Conservation (phyloP, 2,797 vertebrate species). For the Paramormyrops hopkinsi region DNA sequence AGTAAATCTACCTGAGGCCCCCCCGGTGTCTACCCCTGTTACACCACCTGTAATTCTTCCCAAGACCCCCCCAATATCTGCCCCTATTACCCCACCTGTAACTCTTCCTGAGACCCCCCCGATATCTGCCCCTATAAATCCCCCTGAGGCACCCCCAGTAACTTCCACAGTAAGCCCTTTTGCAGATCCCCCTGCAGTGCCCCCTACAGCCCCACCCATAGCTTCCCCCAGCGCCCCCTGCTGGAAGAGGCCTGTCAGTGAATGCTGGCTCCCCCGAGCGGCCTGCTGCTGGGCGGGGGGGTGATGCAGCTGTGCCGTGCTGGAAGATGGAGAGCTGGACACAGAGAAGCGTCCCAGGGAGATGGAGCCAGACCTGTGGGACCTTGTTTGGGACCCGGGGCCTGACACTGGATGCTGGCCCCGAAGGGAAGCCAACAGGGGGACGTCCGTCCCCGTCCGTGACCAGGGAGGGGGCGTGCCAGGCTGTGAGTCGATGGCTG, state of each 20-base stretch:
- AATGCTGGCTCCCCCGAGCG: constrained; percentile 46
- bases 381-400: constrained; percentile 31
- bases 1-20: background rate
- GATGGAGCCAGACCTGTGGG: constrained; percentile 33
- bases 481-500: constrained; percentile 61
- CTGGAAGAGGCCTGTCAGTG: constrained; percentile 61
- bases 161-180: constrained; percentile 18
- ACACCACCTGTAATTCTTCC: background rate
- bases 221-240: constrained; percentile 57
- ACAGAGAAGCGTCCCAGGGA: constrained; percentile 46
- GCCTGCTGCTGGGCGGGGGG: constrained; percentile 53
- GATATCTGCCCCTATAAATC: constrained; percentile 39
- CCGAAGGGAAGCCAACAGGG: constrained; percentile 71
- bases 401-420: constrained; percentile 38
- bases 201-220: constrained; percentile 43
- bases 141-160: constrained; percentile 41
- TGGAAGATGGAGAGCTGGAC: constrained; percentile 51
- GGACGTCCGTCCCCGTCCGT: constrained; percentile 62
- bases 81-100: background rate
- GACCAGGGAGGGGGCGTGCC: constrained; percentile 62
- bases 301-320: constrained; percentile 58
- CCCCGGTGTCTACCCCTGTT: background rate
- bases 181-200: background rate
- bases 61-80: background rate
- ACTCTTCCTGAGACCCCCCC: background rate